Conservation (phyloP, 2,113 vertebrate genomes). For the Puffinus mauretanicus region DNA sequence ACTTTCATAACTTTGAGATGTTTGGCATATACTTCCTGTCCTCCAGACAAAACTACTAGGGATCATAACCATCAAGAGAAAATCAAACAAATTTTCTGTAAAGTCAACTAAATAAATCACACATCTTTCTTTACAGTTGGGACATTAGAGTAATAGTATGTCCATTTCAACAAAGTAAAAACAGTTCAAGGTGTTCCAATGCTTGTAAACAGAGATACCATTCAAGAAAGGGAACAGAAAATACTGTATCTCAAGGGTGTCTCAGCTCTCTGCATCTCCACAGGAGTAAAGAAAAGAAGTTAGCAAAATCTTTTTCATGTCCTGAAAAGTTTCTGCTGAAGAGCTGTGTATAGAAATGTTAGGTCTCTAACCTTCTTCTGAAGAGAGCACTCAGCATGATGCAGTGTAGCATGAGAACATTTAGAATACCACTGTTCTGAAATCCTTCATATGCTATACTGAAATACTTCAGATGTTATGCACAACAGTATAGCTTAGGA, state of each 20-base stretch:
- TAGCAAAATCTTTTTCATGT: neutral
- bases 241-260: neutral
- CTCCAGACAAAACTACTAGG: neutral
- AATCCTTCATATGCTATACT: neutral
- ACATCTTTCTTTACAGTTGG: neutral
- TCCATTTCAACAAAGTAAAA: neutral
- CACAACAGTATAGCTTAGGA: neutral
- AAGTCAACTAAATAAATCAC: neutral
- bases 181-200: neutral
- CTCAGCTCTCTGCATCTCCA: neutral
- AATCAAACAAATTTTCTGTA: neutral
- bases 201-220: neutral
- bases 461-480: neutral
- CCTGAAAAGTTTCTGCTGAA: neutral
- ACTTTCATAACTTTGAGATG: neutral
- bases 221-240: neutral
- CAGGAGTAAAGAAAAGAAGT: neutral
- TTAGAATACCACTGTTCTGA: neutral
- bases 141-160: neutral
- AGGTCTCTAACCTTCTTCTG: neutral
- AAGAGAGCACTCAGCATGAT: neutral
- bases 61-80: neutral
- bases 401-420: neutral
- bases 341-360: neutral
- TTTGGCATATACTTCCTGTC: neutral